A percentile compares a stretch with the other conserved stretches of the same genome.
Evolutionary conservation across 2,797 vertebrate species (phyloP).

Genomic region (Pelochelys cantorii): DNA sequence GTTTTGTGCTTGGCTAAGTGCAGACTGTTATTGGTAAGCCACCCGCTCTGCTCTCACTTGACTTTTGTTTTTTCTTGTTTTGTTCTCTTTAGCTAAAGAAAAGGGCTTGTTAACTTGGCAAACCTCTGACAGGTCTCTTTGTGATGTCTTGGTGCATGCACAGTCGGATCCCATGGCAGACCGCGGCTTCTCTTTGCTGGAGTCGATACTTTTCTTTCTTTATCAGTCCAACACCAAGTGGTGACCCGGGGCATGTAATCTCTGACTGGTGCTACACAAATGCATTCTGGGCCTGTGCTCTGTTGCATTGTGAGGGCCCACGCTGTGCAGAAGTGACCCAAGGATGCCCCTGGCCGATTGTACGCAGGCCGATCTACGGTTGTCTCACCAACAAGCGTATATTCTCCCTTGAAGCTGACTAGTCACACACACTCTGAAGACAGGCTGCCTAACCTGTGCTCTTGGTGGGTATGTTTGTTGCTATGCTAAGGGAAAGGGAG

Average conservation of each 20-base stretch:
- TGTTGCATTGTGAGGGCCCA: background rate
- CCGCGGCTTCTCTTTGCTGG: background rate
- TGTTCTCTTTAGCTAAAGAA: fast-evolving
- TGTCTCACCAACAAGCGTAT: background rate
- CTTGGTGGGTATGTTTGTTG: background rate
- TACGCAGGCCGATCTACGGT: background rate
- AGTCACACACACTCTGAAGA: background rate
- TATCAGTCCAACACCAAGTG: background rate
- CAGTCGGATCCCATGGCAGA: background rate
- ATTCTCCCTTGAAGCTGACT: background rate
- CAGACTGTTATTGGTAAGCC: background rate
- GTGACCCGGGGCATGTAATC: background rate
- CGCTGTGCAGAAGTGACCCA: background rate
- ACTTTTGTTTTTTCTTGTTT: background rate
- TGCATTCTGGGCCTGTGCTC: background rate
- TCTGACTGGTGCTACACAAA: background rate
- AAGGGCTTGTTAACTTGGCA: background rate
- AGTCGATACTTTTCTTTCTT: background rate
- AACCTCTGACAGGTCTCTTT: background rate
- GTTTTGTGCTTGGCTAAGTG: background rate
- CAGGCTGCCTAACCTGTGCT: background rate
- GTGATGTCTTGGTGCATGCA: background rate
- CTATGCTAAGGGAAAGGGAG: background rate
- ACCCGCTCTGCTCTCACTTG: background rate
- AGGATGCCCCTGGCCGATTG: background rate